These are phyloP conservation scores for Brienomyrus brachyistius DNA, from an alignment of 2,113 vertebrate species.

Conservation along the genomic window DNA sequence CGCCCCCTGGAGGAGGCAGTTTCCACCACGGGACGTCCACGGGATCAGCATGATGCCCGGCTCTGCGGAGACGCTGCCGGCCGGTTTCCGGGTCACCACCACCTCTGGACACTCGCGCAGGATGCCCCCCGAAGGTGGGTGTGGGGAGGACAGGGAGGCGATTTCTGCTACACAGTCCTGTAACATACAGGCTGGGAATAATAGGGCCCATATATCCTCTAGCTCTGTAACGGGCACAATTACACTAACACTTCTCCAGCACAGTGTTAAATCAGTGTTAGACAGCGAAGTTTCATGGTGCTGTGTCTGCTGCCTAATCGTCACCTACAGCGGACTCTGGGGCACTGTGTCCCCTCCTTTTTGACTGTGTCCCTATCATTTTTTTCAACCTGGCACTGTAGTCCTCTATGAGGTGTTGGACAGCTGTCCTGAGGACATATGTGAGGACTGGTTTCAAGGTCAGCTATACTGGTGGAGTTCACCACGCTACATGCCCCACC, in stretches of 20 bases:
- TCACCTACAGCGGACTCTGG: not conserved
- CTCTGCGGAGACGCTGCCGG: conserved; percentile 90
- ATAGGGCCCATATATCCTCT: not conserved
- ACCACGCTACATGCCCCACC: conserved; percentile 21
- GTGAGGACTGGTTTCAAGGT: conserved; percentile 71
- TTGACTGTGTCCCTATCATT: conserved; percentile 58
- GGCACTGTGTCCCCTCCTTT: conserved; percentile 12
- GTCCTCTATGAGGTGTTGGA: conserved; percentile 64
- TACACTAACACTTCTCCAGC: not conserved
- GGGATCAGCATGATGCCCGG: conserved; percentile 99
- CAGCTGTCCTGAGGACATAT: conserved; percentile 65
- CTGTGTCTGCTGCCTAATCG: not conserved
- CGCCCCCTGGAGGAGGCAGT: conserved; percentile 91
- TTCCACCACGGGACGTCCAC: conserved; percentile 85
- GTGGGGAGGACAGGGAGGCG: not conserved
- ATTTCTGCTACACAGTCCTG: not conserved
- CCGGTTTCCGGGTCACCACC: conserved; percentile 88
- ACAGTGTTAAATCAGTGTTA: not conserved
- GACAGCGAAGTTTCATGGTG: not conserved
- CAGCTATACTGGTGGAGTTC: conserved; percentile 51
- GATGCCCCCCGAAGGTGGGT: conserved; percentile 80
- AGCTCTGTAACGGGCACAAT: not conserved
- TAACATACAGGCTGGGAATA: not conserved
- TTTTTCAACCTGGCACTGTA: conserved; percentile 45
- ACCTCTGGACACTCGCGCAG: conserved; percentile 86